Evolutionary conservation across 2,797 vertebrate genomes (phyloP), one percentile per base, ranked within the genome.

Genomic region (Lithobates sylvaticus): DNA sequence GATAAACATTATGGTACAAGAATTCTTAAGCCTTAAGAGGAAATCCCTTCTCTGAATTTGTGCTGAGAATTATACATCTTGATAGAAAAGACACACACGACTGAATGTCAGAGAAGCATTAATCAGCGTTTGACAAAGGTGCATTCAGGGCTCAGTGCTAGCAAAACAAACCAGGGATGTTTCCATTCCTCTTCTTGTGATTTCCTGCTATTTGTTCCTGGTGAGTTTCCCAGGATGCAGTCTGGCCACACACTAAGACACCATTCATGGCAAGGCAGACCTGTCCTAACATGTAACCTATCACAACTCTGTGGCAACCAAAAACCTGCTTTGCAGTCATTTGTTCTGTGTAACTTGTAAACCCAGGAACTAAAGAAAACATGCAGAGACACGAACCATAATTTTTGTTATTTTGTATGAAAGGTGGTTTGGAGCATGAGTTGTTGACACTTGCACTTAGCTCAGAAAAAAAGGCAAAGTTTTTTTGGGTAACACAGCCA

Each of bases 181-280:
- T 81, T 74, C 81, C 36, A 75, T 83, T 65, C 18, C 76, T 58
- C 76, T 75, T 86, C 47, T 75, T 79, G 7, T 75, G 75, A 78
- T 74, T 54, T 78, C 81, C 81, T 79, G 44, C 77, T 83, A 79
- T 87, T 79, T 87, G 80, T 83, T 86, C 67, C 65, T 70, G 74
- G 73, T 83, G 50, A 72, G 78, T 78, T 83, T 87, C 86, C 75
- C 80, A 54, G 81, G 81, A 83, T 79, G 42, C 58, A 58, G 61
- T 78, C 36, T 84, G 81, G 27, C 86, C 86, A 84, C 86, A 87
- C 86, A 87, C 69, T 84, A 70, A 87, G 86, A 87, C 74, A 42
- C 70, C 76, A 79, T 83, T 83, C 80, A 78, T 34, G 65, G 36
- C 16, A 26, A 78, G 5, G 54, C 18, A 79, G 67, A 58, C 81